Evolutionary conservation across 1,140 invertebrate species (phyloP), one percentile per base, ranked within the genome.

Genomic region (Ectropis grisescens): DNA sequence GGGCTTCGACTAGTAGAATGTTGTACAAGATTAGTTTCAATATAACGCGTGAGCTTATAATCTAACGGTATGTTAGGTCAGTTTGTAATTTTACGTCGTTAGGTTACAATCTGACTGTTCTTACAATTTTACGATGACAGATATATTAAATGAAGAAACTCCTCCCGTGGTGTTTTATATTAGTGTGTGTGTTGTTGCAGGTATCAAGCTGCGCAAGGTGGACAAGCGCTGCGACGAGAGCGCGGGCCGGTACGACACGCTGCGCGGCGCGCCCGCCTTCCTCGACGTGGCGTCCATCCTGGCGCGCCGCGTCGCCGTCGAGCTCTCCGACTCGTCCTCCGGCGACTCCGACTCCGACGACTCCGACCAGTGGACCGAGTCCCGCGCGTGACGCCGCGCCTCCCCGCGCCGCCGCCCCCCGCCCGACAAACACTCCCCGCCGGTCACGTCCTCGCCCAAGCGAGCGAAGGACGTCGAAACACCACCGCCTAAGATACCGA

Each of bases 221-320:
- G 95, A 98, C 67, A 96, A 96, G 58, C 91, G 86, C 30, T 57
- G 65, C 46, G 70, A 76, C 44, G 76, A 78, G 13, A 59, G 52
- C 31, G 46, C 52, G 0, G 91, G 89, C 22, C 67, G 72, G 29
- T 80, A 80, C 59, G 70, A 80, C 47, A 80, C 75, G 9, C 37
- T 80, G 16, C 66, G 71, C 28, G 70, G 71, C 38, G 71, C 58
- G 41, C 91, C 93, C 40, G 90, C 89, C 1, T 83, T 93, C 15
- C 91, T 96, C 74, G 96, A 98, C 82, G 96, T 98, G 2, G 96
- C 96, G 8, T 96, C 94, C 6, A 97, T 98, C 50, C 86, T 98
- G 51, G 95, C 95, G 11, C 85, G 96, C 16, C 88, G 96, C 14
- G 94, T 97, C 19, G 96, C 95, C 12, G 93, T 98, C 37, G 96